A percentile compares a stretch with the other conserved stretches of the same genome.
Evolutionary conservation across 2,888 invertebrate genomes (phyloP).

Genomic region (Nomada hirtipes): DNA sequence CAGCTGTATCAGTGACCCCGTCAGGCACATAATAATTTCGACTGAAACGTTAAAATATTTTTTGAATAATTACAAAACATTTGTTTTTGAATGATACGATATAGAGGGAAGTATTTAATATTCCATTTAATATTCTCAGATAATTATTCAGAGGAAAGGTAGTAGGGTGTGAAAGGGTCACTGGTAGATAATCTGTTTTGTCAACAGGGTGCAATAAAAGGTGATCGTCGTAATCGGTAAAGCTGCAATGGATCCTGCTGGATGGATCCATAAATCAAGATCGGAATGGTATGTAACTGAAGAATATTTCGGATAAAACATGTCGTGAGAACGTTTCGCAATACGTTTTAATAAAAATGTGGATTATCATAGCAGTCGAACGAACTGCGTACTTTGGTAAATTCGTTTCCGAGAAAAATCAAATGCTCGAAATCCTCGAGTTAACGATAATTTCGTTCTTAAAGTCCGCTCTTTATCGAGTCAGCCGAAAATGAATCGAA

Average conservation of each 20-base stretch:
- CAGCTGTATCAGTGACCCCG: neutral
- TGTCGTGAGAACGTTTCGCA: constrained; percentile 26
- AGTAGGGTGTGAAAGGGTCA: constrained; percentile 25
- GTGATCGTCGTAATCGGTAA: constrained; percentile 56
- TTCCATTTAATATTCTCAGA: neutral
- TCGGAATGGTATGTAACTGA: neutral
- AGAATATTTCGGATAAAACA: constrained; percentile 28
- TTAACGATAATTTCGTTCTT: constrained; percentile 58
- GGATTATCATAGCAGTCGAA: neutral
- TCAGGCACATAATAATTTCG: neutral
- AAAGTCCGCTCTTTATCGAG: constrained; percentile 22
- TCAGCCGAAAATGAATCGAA: constrained; percentile 16
- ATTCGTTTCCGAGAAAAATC: constrained; percentile 53
- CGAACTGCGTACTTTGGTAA: constrained; percentile 51
- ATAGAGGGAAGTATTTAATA: neutral
- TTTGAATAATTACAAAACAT: too few relatives aligned
- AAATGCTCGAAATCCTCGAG: constrained; percentile 44
- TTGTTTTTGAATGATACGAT: too few relatives aligned
- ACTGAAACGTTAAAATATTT: neutral
- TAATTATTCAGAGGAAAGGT: neutral
- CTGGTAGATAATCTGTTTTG: constrained; percentile 46
- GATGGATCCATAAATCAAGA: neutral
- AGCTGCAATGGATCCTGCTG: constrained; percentile 38
- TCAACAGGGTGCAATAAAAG: constrained; percentile 46
- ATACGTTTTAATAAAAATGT: neutral